Percentiles rank a stretch among this genome's conserved stretches.
These are phyloP conservation scores for Oikopleura albicans DNA, from an alignment of 23 tunicate species.

Conservation along the genomic window DNA sequence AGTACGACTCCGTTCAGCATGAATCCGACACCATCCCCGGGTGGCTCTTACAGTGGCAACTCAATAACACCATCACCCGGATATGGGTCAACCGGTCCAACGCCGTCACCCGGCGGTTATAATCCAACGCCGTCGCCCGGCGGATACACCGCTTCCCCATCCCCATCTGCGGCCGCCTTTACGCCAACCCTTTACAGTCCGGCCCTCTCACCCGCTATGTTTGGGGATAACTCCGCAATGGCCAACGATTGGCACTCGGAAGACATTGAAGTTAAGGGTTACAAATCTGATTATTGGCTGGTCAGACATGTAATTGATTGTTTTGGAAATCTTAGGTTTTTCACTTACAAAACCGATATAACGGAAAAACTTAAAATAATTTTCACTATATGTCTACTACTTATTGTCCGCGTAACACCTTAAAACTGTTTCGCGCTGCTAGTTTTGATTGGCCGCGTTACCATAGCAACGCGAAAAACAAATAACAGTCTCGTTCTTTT, in stretches of 20 bases:
- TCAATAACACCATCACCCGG: neutral
- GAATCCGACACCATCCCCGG: conserved; percentile 59
- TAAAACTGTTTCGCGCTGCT: too few relatives aligned
- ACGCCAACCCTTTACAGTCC: neutral
- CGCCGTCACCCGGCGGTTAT: conserved; percentile 26
- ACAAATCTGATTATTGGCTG: conserved; percentile 40
- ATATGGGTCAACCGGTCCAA: conserved; percentile 1
- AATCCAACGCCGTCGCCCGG: conserved; percentile 78
- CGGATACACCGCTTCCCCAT: conserved; percentile 32
- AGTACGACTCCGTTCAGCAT: conserved; percentile 11
- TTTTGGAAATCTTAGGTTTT: too few relatives aligned
- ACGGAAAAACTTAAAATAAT: too few relatives aligned
- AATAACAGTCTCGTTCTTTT: too few relatives aligned
- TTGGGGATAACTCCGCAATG: conserved; percentile 47
- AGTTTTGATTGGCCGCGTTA: too few relatives aligned
- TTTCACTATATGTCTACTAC: too few relatives aligned
- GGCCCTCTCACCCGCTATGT: neutral
- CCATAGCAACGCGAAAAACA: too few relatives aligned
- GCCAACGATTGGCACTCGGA: conserved; percentile 80
- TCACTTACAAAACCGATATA: too few relatives aligned
- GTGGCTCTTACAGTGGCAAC: conserved; percentile 27
- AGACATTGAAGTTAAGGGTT: conserved; percentile 62
- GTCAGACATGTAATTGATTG: too few relatives aligned
- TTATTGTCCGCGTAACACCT: too few relatives aligned
- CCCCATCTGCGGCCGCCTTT: conserved; percentile 26